Base-by-base conservation (phyloP, 2,113 vertebrate species). In the Xiphophorus couchianus region DNA sequence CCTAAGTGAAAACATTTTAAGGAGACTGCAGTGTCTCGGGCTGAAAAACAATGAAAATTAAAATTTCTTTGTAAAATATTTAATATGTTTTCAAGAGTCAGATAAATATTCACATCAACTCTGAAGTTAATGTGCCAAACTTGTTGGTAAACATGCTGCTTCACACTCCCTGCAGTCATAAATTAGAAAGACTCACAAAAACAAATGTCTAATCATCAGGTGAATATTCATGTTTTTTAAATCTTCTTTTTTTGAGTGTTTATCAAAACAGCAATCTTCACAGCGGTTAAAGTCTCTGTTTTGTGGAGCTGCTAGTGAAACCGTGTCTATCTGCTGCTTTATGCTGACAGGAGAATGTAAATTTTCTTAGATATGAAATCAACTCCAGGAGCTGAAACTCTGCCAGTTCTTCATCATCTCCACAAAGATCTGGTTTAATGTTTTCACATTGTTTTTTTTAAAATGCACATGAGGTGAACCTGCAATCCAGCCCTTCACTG, bases 271-370 rank as follows among this genome's bases (percentile, higher is more conserved):
- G 71, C 22, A 51, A 33, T 14, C 39, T n/a, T 28, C 28, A 62
- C n/a, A 64, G 28, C 4, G 27, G n/a, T 27, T 70, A 3, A 69
- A 62, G 65, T 44, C 29, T 71, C 54, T 3, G 28, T n/a, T 11
- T 2, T 71, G 17, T 63, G 58, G 3, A 58, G 64, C 58, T 73
- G 60, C 39, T 71, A 63, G 54, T 68, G 61, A 54, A 54, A 58
- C 35, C 1, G 33, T 44, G 30, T 35, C 29, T 0, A 8, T 51
- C 30, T 62, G 37, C 4, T 66, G 54, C 66, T 74, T 71, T 22
- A 58, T 28, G 30, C 78, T 44, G 68, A 65, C 66, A n/a, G 27
- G 25, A 39, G 35, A 48, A 33, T 30, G 5, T 33, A 29, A 66
- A 37, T 70, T 71, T 35, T 81, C 71, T n/a, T 71, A 19, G 25